Evolutionary conservation across 2,797 vertebrate genomes (phyloP), one percentile per base, ranked within the genome.

Genomic region (Peromyscus eremicus): DNA sequence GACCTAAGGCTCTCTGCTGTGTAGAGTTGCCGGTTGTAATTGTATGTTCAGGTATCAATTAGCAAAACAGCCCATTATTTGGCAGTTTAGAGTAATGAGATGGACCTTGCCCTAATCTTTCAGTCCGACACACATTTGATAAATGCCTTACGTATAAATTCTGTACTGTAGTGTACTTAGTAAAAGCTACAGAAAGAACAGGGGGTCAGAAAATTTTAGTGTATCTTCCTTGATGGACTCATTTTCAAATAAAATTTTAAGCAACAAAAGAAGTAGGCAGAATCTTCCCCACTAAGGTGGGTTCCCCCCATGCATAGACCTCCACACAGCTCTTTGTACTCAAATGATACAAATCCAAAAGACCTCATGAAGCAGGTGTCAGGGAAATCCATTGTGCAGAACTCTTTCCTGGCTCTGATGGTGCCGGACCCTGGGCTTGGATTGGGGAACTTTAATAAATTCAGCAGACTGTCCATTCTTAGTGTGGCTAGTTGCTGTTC

Each of bases 1-100:
- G 87, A 97, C 96, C 98, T 87, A 17, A 40, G 93, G 84, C 93
- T 89, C 94, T 96, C 95, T 25, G 6, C 95, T 91, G 27, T 95
- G 55, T 94, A 80, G 81, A 62, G 76, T 95, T 97, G 96, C 97
- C 97, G 96, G 91, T 25, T 97, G 82, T 96, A 97, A 98, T 98
- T 97, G 86, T 91, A 96, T 83, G 62, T 95, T 93, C 92, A 94
- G 88, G 49, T 93, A 90, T 96, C 97, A 96, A 71, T 97, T 96
- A 96, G 94, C 88, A 92, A 86, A 96, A 82, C 57, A 94, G 94
- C 37, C 93, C 81, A 80, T 96, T 95, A 96, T 95, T 94, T 94
- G 92, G 79, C 95, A 95, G 91, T 86, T 80, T 94, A 46, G 52
- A 88, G 60, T 94, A 96, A 96, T 89, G 82, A 96, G 85, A 82